A percentile compares a stretch with the other conserved stretches of the same genome.
These are phyloP conservation scores for Phylloscopus collybita DNA, from an alignment of 2,797 vertebrate species.

Conservation along the genomic window DNA sequence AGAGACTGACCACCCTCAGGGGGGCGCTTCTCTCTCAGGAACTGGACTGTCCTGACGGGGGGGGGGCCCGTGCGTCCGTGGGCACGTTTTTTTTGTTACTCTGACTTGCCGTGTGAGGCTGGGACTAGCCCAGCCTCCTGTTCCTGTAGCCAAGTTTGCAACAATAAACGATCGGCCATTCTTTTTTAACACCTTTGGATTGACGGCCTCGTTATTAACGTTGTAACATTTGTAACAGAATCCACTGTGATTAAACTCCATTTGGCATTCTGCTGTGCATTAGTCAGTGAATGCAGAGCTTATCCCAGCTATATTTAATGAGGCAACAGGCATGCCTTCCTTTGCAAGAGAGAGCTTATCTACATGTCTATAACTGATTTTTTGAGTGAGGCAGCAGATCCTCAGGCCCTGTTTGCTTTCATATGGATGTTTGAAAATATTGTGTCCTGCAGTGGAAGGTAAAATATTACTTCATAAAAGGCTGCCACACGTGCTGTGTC, in stretches of 20 bases:
- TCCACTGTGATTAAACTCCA: conserved; percentile 60
- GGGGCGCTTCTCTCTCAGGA: no score
- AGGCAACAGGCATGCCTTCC: conserved; percentile 55
- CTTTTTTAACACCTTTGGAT: no score
- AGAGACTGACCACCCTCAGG: no score
- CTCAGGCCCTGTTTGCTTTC: background rate
- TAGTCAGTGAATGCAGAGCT: conserved; percentile 63
- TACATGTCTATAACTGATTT: conserved; percentile 32
- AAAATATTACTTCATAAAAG: conserved; percentile 33
- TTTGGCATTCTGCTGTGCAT: conserved; percentile 70
- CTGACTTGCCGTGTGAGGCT: no score
- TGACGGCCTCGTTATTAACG: no score
- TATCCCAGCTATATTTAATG: conserved; percentile 64
- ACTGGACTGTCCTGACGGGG: no score
- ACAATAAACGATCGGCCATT: no score
- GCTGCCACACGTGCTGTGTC: background rate
- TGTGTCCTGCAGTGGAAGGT: conserved; percentile 12
- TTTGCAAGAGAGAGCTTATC: conserved; percentile 65
- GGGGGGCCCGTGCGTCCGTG: no score
- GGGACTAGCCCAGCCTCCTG: no score
- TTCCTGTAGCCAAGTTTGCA: no score
- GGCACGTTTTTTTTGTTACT: no score
- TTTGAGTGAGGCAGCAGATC: background rate
- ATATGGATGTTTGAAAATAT: conserved; percentile 18
- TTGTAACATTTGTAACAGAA: no score